Percentiles rank a stretch among this genome's conserved stretches.
Evolutionary conservation across 2,113 vertebrate genomes (phyloP).

Genomic region (Oncorhynchus kisutch): DNA sequence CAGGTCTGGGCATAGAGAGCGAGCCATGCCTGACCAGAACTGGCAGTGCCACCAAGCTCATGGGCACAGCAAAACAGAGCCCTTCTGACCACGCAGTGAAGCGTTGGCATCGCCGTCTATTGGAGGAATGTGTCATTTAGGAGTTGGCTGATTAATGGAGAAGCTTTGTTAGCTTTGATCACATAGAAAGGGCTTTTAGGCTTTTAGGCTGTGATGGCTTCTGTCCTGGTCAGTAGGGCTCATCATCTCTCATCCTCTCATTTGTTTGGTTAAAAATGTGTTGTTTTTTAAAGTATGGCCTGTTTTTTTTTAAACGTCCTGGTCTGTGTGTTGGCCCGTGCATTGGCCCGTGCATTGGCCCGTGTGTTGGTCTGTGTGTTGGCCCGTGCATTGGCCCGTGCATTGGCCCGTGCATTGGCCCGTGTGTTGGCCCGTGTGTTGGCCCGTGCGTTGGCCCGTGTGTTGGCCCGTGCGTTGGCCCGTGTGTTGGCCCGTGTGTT

Average conservation of each 20-base stretch:
- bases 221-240: background rate
- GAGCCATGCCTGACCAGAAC: conserved; percentile 18
- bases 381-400: too few species aligned
- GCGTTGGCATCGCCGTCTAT: background rate
- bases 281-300: too few species aligned
- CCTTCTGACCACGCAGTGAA: background rate
- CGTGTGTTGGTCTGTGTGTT: too few species aligned
- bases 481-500: too few species aligned
- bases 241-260: background rate
- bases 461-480: too few species aligned
- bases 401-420: too few species aligned
- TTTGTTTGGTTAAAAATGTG: background rate
- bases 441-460: too few species aligned
- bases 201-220: too few species aligned
- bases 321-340: too few species aligned
- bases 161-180: background rate
- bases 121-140: conserved; percentile 54
- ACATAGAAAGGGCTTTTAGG: background rate
- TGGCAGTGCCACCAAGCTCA: conserved; percentile 15
- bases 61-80: conserved; percentile 26
- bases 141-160: conserved; percentile 17
- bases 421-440: too few species aligned
- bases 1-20: conserved; percentile 33
- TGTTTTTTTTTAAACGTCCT: too few species aligned
- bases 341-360: rapidly evolving